These are phyloP conservation scores for Crocodylus rhombifer DNA, from an alignment of 2,797 vertebrate genomes.

Conservation along the genomic window DNA sequence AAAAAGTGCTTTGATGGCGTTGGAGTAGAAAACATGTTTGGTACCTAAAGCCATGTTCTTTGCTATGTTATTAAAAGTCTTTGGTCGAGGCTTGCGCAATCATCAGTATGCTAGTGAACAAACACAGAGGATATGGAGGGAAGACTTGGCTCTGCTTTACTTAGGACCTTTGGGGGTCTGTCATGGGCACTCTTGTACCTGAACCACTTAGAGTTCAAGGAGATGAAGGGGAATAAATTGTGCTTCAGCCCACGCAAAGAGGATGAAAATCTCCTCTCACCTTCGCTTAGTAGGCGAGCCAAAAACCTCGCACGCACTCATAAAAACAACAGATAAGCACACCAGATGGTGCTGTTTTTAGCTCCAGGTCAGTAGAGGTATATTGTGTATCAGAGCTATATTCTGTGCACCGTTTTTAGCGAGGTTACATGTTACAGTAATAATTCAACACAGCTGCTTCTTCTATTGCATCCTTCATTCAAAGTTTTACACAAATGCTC, in stretches of 20 bases:
- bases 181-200: background rate
- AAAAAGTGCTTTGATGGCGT: background rate
- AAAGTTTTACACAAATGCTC: background rate
- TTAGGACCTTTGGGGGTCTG: background rate
- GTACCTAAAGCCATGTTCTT: accelerated
- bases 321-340: background rate
- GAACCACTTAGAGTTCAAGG: background rate
- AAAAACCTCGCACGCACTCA: background rate
- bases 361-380: background rate
- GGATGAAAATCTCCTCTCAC: background rate
- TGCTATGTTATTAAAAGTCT: background rate
- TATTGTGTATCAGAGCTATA: background rate
- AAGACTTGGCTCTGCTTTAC: background rate
- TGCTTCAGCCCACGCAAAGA: accelerated
- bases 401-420: too few species aligned
- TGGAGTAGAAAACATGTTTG: background rate
- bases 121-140: background rate
- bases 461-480: background rate
- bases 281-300: accelerated
- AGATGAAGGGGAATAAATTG: background rate
- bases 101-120: background rate
- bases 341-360: accelerated
- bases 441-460: background rate
- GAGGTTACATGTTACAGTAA: background rate
- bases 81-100: background rate